These are phyloP conservation scores for Tineola bisselliella DNA, from an alignment of 2,888 invertebrate species.

Conservation along the genomic window DNA sequence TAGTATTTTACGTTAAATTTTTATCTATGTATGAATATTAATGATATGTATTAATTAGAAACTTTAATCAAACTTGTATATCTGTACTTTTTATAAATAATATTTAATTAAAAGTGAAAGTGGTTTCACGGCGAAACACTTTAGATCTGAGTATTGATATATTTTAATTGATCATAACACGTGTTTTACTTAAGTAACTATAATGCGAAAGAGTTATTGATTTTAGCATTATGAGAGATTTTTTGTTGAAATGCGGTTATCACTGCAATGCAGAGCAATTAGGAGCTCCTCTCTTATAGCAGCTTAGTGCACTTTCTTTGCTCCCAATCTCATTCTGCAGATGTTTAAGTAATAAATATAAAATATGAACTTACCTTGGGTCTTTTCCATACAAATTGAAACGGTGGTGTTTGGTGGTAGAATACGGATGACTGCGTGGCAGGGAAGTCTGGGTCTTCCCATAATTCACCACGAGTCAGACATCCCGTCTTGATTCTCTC, in stretches of 20 bases:
- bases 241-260: too few species aligned
- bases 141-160: neutral
- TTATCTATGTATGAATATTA: too few species aligned
- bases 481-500: constrained; percentile 85
- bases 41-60: neutral
- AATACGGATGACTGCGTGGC: constrained; percentile 90
- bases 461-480: constrained; percentile 80
- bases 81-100: neutral
- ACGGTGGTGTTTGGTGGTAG: constrained; percentile 94
- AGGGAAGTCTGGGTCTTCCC: constrained; percentile 94
- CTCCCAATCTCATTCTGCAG: too few species aligned
- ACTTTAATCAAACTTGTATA: neutral
- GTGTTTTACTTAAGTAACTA: neutral
- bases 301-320: too few species aligned
- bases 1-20: too few species aligned
- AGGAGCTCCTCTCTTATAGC: too few species aligned
- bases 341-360: neutral
- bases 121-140: neutral
- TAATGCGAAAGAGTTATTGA: too few species aligned
- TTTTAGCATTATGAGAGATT: too few species aligned
- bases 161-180: neutral
- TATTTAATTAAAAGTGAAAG: neutral
- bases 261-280: too few species aligned
- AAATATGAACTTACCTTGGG: constrained; percentile 71
- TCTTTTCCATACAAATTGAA: constrained; percentile 91